These are phyloP conservation scores for Pachyuromys duprasi DNA, from an alignment of 2,797 vertebrate genomes.

Conservation along the genomic window DNA sequence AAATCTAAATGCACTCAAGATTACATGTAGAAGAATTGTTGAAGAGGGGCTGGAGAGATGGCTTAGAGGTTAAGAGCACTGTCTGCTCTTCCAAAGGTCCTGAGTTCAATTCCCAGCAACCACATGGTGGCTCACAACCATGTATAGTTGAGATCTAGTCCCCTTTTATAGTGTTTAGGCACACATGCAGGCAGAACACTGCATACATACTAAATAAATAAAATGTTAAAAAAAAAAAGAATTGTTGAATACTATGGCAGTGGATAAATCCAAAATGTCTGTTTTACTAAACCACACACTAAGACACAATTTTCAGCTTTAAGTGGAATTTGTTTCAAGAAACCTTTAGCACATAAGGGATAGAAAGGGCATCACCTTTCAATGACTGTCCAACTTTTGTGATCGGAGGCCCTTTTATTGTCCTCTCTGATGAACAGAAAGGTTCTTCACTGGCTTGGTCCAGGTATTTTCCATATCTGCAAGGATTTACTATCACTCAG, in stretches of 20 bases:
- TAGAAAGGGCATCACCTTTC: conserved; percentile 3
- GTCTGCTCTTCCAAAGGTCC: too few species aligned
- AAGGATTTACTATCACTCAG: conserved; percentile 49
- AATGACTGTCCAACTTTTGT: conserved; percentile 4
- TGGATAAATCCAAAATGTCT: conserved; percentile 24
- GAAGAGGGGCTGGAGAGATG: too few species aligned
- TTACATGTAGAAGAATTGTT: not conserved
- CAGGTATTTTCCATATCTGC: conserved; percentile 45
- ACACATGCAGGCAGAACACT: too few species aligned
- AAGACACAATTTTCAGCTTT: conserved; percentile 46
- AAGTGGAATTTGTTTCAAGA: conserved; percentile 53
- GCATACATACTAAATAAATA: too few species aligned
- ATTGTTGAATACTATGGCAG: not conserved
- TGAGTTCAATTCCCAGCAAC: too few species aligned
- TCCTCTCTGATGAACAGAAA: conserved; percentile 14
- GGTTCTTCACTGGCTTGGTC: conserved; percentile 34
- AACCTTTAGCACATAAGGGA: conserved; percentile 32
- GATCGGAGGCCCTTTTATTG: conserved; percentile 20
- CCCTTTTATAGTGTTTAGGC: too few species aligned
- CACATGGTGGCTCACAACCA: too few species aligned
- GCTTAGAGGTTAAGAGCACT: too few species aligned
- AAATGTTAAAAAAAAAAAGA: too few species aligned
- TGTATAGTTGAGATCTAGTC: too few species aligned
- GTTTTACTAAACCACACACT: conserved; percentile 1
- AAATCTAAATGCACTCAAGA: conserved; percentile 29